Evolutionary conservation across 2,797 vertebrate genomes (phyloP).

Genomic region (Enteromius treurensis): DNA sequence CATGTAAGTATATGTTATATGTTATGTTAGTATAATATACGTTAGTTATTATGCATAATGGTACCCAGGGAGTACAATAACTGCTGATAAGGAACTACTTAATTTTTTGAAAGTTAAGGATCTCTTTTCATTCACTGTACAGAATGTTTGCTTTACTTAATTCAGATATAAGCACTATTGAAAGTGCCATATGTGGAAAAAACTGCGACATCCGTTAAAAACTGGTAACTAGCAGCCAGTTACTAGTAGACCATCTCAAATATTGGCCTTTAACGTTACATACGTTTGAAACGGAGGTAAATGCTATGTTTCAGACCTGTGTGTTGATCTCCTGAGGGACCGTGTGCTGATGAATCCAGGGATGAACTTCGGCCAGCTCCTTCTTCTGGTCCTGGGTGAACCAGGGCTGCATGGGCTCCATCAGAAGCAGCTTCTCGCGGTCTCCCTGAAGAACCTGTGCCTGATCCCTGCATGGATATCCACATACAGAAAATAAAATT

Average conservation of each 20-base stretch:
- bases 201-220: too few relatives aligned
- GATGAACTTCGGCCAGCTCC: constrained; percentile 83
- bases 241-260: background rate
- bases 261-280: background rate
- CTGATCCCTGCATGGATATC: constrained; percentile 74
- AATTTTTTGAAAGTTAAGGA: background rate
- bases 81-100: background rate
- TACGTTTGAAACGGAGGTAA: background rate
- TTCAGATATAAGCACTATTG: background rate
- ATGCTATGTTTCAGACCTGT: constrained; percentile 67
- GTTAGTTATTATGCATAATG: too few relatives aligned
- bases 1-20: too few relatives aligned
- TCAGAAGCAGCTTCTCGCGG: constrained; percentile 78
- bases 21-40: too few relatives aligned
- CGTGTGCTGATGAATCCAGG: constrained; percentile 80
- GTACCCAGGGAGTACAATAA: too few relatives aligned
- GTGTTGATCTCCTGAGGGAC: constrained; percentile 79
- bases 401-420: constrained; percentile 83
- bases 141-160: background rate
- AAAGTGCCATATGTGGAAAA: background rate
- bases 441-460: constrained; percentile 84
- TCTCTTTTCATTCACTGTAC: background rate
- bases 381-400: constrained; percentile 83
- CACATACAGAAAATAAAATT: constrained; percentile 28
- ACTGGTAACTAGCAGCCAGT: background rate